A percentile compares a stretch with the other conserved stretches of the same genome.
Conservation (phyloP, 2,888 invertebrate genomes). For the Leptinotarsa juncta region DNA sequence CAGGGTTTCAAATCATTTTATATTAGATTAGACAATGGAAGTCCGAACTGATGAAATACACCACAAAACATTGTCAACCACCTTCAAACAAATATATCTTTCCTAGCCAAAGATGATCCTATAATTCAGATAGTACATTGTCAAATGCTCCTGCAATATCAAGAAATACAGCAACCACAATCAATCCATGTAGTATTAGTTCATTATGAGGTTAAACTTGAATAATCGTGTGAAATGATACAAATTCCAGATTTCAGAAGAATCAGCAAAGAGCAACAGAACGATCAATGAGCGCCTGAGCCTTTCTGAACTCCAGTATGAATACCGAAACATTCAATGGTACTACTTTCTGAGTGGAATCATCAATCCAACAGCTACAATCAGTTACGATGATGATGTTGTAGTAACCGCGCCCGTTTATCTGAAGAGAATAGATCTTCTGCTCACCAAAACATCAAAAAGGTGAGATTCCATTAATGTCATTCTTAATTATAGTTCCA, state of each 20-base stretch:
- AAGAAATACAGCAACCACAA: too few relatives aligned
- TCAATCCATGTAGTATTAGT: too few relatives aligned
- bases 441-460: conserved; percentile 56
- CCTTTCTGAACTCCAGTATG: conserved; percentile 66
- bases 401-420: conserved; percentile 56
- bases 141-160: too few relatives aligned
- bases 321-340: conserved; percentile 64
- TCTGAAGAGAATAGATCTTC: conserved; percentile 54
- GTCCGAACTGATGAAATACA: too few relatives aligned
- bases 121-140: too few relatives aligned
- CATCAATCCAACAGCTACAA: conserved; percentile 51
- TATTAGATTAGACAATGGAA: too few relatives aligned
- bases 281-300: conserved; percentile 46
- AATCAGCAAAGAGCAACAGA: conserved; percentile 45
- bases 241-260: conserved; percentile 53
- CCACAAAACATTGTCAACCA: too few relatives aligned
- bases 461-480: conserved; percentile 49
- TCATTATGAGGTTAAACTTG: too few relatives aligned
- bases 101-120: too few relatives aligned
- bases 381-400: conserved; percentile 59
- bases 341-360: conserved; percentile 58
- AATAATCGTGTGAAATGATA: not conserved
- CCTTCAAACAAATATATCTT: too few relatives aligned
- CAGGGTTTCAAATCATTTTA: too few relatives aligned
- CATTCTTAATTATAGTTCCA: too few relatives aligned